Evolutionary conservation across 1,140 invertebrate species (phyloP).

Genomic region (Cylas formicarius): DNA sequence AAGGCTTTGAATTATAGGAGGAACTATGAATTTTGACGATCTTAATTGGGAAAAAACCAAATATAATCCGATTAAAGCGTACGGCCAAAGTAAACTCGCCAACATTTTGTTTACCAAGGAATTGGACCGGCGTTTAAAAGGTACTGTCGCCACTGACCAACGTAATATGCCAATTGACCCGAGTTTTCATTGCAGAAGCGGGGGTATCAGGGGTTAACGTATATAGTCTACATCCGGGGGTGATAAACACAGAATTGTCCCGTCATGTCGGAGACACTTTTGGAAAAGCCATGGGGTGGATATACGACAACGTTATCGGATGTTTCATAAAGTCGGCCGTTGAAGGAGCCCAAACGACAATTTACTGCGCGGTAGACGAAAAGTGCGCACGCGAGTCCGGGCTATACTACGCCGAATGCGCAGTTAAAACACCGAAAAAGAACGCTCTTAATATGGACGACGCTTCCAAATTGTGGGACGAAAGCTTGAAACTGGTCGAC

Average conservation of each 20-base stretch:
- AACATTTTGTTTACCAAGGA: conserved; percentile 67
- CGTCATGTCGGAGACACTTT: too few species aligned
- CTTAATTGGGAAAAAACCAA: conserved; percentile 55
- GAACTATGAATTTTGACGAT: conserved; percentile 61
- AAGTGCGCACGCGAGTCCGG: conserved; percentile 56
- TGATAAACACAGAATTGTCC: too few species aligned
- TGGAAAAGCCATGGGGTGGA: too few species aligned
- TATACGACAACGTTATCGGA: conserved; percentile 28
- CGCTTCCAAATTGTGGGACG: conserved; percentile 66
- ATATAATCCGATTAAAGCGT: conserved; percentile 54
- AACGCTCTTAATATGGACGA: conserved; percentile 48
- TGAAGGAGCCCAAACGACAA: conserved; percentile 70
- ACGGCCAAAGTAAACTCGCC: conserved; percentile 67
- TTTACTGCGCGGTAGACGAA: conserved; percentile 71
- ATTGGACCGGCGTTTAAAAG: conserved; percentile 51
- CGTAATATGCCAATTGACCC: too few species aligned
- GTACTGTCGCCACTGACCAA: conserved; percentile 41
- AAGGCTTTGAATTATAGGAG: conserved; percentile 46
- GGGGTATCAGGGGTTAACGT: too few species aligned
- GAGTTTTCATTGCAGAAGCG: too few species aligned
- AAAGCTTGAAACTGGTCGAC: conserved; percentile 54
- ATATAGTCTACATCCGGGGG: too few species aligned
- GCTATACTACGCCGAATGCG: conserved; percentile 54
- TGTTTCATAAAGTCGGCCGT: conserved; percentile 52
- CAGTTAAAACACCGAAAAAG: conserved; percentile 38